Conservation (phyloP, 2,113 vertebrate genomes). For the Beaufortia kweichowensis region DNA sequence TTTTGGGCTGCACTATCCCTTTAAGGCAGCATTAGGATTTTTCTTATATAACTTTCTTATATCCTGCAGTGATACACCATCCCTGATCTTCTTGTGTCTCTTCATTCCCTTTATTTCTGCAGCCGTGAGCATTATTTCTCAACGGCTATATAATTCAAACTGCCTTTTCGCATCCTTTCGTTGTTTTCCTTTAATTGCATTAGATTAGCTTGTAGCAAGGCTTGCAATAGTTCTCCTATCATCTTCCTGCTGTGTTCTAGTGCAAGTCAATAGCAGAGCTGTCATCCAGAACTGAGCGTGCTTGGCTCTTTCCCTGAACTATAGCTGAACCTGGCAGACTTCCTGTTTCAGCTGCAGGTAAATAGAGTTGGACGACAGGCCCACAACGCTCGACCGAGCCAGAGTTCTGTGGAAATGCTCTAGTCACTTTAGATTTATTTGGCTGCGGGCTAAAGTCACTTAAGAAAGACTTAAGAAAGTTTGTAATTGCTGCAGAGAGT, state of each 20-base stretch:
- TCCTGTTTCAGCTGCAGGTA: slow-evolving; percentile 26
- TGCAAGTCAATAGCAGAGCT: slow-evolving; percentile 47
- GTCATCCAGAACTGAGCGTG: slow-evolving; percentile 38
- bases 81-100: not conserved
- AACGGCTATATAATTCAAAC: slow-evolving; percentile 17
- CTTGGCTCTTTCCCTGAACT: slow-evolving; percentile 25
- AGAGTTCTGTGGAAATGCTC: slow-evolving; percentile 20
- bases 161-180: slow-evolving; percentile 18
- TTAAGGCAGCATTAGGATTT: not conserved
- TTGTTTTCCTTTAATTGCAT: slow-evolving; percentile 42
- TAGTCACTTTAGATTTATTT: slow-evolving; percentile 27
- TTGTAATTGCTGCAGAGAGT: not conserved
- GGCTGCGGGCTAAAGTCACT: not conserved
- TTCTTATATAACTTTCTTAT: not conserved
- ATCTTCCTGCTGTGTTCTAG: slow-evolving; percentile 29
- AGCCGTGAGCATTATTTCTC: not conserved
- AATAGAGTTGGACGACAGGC: slow-evolving; percentile 25
- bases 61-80: not conserved
- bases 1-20: too few species aligned
- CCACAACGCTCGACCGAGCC: slow-evolving; percentile 26
- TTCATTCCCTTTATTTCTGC: slow-evolving; percentile 21
- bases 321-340: slow-evolving; percentile 26
- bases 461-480: not conserved
- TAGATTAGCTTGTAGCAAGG: slow-evolving; percentile 36
- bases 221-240: slow-evolving; percentile 15